Percentiles rank a stretch among this genome's conserved stretches.
Conservation (phyloP, 2,888 invertebrate genomes). For the Ophion costatus region DNA sequence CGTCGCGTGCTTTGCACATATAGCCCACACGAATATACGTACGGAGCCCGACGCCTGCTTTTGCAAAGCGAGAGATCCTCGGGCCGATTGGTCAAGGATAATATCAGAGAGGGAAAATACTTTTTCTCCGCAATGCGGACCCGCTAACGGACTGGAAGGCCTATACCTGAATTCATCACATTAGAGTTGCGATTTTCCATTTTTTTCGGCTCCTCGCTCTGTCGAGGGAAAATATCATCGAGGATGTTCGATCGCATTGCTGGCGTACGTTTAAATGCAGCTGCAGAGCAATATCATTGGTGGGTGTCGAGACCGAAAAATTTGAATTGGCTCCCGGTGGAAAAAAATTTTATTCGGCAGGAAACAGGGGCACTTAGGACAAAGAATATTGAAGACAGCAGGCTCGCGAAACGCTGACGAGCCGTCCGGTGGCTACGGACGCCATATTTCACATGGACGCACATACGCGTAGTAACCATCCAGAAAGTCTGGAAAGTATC, state of each 20-base stretch:
- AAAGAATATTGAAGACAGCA: slow-evolving; percentile 55
- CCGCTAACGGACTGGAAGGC: slow-evolving; percentile 45
- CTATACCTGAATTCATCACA: slow-evolving; percentile 29
- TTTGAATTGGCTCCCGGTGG: not conserved
- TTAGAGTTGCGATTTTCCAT: slow-evolving; percentile 20
- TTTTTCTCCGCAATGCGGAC: slow-evolving; percentile 64
- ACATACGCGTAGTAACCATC: slow-evolving; percentile 31
- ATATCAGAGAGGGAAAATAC: slow-evolving; percentile 59
- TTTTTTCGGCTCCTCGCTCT: not conserved
- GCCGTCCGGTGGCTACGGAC: slow-evolving; percentile 65
- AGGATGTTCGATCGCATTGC: not conserved
- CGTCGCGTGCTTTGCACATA: slow-evolving; percentile 61
- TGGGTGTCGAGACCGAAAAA: not conserved
- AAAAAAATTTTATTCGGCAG: slow-evolving; percentile 43
- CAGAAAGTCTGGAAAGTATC: slow-evolving; percentile 60
- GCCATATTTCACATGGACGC: slow-evolving; percentile 31
- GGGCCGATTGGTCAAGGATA: slow-evolving; percentile 67
- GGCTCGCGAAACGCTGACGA: slow-evolving; percentile 66
- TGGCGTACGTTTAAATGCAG: too few relatives aligned
- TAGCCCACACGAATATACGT: slow-evolving; percentile 25
- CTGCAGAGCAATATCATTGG: not conserved
- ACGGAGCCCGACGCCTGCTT: slow-evolving; percentile 37
- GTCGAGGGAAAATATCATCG: not conserved
- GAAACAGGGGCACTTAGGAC: slow-evolving; percentile 52
- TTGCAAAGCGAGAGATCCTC: slow-evolving; percentile 61